phyloP scores from a whole-genome alignment of 2,113 vertebrate species.

The Thomomys bottae region DNA sequence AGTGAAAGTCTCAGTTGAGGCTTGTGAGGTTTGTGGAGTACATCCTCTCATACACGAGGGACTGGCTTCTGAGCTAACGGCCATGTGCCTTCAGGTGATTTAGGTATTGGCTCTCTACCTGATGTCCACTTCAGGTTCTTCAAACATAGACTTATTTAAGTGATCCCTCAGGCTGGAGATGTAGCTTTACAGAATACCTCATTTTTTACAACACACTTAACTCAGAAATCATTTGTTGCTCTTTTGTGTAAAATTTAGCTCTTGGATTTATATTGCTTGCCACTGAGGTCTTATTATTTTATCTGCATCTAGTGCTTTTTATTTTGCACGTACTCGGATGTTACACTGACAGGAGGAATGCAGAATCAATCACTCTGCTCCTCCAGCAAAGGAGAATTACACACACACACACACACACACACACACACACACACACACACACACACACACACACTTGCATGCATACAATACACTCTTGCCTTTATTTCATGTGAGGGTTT shows the following conservation, averaged over 20 bases:
- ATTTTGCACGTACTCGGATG: not conserved
- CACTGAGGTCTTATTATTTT: not conserved
- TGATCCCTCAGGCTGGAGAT: not conserved
- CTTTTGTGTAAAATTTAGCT: not conserved
- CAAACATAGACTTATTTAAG: not conserved
- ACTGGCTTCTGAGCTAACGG: no score
- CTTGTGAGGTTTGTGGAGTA: not conserved
- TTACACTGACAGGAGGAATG: not conserved
- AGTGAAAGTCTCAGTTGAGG: not conserved
- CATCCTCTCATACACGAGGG: accelerated
- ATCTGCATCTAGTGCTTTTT: not conserved
- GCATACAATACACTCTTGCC: no score
- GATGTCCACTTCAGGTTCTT: not conserved
- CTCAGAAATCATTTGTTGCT: not conserved
- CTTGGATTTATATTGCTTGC: not conserved
- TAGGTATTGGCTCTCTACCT: not conserved
- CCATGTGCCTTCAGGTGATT: not conserved
- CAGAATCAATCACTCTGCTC: not conserved
- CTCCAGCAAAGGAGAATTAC: not conserved
- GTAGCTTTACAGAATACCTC: accelerated
- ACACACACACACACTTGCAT: no score
- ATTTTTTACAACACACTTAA: not conserved
- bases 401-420: no score
- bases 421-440: no score
- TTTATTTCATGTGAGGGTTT: not conserved